phyloP scores from a whole-genome alignment of 2,888 invertebrate species.

The Cheilosia variabilis region DNA sequence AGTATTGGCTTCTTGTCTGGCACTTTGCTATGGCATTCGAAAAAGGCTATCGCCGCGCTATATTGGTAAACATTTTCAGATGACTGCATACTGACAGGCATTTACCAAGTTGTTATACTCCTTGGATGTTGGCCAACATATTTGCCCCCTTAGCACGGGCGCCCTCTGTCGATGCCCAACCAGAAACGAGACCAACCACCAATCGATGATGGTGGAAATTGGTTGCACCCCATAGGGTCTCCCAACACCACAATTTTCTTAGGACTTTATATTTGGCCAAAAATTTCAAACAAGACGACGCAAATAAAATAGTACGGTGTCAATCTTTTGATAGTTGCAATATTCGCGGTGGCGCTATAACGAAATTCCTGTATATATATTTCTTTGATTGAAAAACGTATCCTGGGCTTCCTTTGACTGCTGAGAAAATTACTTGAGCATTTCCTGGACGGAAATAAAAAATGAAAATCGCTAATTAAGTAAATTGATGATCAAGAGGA shows the following conservation, averaged over 20 bases:
- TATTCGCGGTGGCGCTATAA: slow-evolving; percentile 10
- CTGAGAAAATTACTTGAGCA: slow-evolving; percentile 64
- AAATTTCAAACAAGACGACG: slow-evolving; percentile 21
- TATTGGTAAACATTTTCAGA: slow-evolving; percentile 72
- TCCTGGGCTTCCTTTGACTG: slow-evolving; percentile 56
- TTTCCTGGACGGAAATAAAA: slow-evolving; percentile 69
- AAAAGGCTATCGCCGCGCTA: slow-evolving; percentile 46
- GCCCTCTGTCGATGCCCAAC: slow-evolving; percentile 30
- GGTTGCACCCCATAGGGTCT: slow-evolving; percentile 24
- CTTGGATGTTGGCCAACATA: slow-evolving; percentile 69
- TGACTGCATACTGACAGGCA: slow-evolving; percentile 65
- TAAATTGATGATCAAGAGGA: slow-evolving; percentile 71
- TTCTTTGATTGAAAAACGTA: slow-evolving; percentile 54
- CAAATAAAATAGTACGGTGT: slow-evolving; percentile 43
- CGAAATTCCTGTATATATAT: slow-evolving; percentile 28
- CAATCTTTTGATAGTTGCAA: slow-evolving; percentile 40
- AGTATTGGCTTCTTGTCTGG: slow-evolving; percentile 15
- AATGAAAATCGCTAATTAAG: slow-evolving; percentile 69
- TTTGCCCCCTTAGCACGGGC: slow-evolving; percentile 35
- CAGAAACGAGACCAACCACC: slow-evolving; percentile 18
- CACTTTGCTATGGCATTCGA: background rate
- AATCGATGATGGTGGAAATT: slow-evolving; percentile 71
- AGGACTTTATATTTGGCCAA: slow-evolving; percentile 47
- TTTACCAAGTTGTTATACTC: slow-evolving; percentile 49
- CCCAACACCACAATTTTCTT: background rate